A percentile compares a stretch with the other conserved stretches of the same genome.
phyloP scores from a whole-genome alignment of 2,797 vertebrate genomes.

The Danio aesculapii region DNA sequence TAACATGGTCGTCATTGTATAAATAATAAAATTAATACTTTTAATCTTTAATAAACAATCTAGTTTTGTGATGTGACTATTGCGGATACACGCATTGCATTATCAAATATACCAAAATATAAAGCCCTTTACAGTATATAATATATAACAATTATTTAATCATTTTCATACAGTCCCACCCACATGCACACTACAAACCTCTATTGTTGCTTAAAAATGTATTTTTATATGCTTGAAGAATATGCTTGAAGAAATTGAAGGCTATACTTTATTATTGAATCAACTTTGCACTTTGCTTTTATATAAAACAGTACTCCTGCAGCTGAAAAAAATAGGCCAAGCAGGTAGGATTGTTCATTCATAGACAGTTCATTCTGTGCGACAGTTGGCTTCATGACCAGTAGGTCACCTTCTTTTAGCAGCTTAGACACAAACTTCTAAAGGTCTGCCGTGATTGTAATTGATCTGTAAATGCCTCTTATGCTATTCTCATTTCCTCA shows the following conservation, averaged over 20 bases:
- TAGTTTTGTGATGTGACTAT: too few species aligned
- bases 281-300: background rate
- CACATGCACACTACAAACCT: background rate
- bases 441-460: background rate
- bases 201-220: background rate
- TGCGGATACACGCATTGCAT: too few species aligned
- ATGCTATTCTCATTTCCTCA: background rate
- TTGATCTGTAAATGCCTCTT: background rate
- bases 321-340: background rate
- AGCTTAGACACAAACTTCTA: background rate
- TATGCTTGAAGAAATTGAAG: background rate
- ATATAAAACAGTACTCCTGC: background rate
- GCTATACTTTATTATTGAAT: background rate
- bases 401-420: background rate
- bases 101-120: too few species aligned
- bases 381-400: background rate
- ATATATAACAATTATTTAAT: too few species aligned
- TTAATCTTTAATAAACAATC: too few species aligned
- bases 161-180: background rate
- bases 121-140: too few species aligned
- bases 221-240: background rate
- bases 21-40: too few species aligned
- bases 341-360: conserved; percentile 11
- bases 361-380: background rate
- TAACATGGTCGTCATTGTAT: too few species aligned